Base-by-base conservation (phyloP, 2,797 vertebrate genomes). In the Aphelocoma californica region DNA sequence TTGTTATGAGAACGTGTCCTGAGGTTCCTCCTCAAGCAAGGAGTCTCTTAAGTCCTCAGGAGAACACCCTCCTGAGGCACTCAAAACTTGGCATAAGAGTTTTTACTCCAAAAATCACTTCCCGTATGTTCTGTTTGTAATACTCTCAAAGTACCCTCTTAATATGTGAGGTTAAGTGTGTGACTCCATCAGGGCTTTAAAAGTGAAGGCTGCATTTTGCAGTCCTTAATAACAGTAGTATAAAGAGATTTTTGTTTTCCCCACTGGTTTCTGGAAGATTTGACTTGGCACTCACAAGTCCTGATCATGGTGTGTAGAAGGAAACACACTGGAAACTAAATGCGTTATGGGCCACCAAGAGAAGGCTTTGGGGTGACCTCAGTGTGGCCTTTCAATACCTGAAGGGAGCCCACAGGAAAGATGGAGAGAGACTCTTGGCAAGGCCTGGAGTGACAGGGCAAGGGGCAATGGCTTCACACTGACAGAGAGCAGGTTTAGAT, bases 351-450 rank as follows among this genome's bases (percentile, higher is more conserved):
- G 45, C 21, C 44, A 57, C 7, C 14, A n/a, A 14, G 51, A 36
- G 24, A 58, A 65, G 40, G 16, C 6, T 72, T 57, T 72, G 28
- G 13, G 19, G 16, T 38, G 24, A 45, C 14, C 36, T 32, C 17
- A 12, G 0, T 29, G 5, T 14, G 36, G 5, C 32, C 24, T 45
- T 5, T 0, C 19, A 51, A 44, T 17, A 0, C 24, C 28, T 80
- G 67, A n/a, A 51, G 28, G 38, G 36, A 57, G 3, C 19, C 31
- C 6, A 14, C 9, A 78, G 21, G 26, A 34, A 57, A 71, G 36
- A 47, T 26, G 48, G 34, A 31, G 18, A 24, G 28, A 51, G 38
- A 31, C n/a, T 45, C 31, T 73, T 40, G 20, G 18, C 53, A 40
- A 31, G 47, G 21, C 29, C 40, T 66, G 78, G 12, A 48, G 54